phyloP scores from a whole-genome alignment of 1,140 invertebrate genomes.

The Habropoda laboriosa region DNA sequence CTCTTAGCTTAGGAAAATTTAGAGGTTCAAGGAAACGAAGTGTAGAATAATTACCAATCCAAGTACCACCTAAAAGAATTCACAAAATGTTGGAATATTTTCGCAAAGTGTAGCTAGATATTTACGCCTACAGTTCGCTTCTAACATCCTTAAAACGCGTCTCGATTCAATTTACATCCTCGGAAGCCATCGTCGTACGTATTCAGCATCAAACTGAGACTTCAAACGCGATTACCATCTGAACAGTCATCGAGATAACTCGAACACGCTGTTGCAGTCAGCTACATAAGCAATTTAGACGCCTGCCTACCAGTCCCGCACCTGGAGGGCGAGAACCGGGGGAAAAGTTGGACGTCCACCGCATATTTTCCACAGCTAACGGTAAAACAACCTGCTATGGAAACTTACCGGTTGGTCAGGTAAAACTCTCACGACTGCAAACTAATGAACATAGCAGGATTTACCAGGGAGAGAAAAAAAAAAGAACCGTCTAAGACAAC shows the following conservation, averaged over 20 bases:
- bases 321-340: not conserved
- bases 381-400: not conserved
- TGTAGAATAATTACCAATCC: no score
- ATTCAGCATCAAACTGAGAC: not conserved
- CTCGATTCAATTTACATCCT: not conserved
- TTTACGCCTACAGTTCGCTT: no score
- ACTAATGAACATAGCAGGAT: constrained; percentile 4
- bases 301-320: no score
- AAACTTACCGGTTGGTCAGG: constrained; percentile 16
- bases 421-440: constrained; percentile 11
- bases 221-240: not conserved
- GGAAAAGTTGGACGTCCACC: not conserved
- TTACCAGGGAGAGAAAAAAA: not conserved
- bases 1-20: no score
- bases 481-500: not conserved
- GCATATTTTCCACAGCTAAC: constrained; percentile 21
- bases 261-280: not conserved
- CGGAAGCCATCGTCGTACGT: not conserved
- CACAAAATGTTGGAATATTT: no score
- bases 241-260: not conserved
- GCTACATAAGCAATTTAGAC: not conserved
- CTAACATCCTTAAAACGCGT: no score
- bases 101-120: no score
- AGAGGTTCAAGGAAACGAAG: no score
- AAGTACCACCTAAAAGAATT: no score